Evolutionary conservation across 2,888 invertebrate genomes (phyloP).

Genomic region (Scrobipalpa atriplicella): DNA sequence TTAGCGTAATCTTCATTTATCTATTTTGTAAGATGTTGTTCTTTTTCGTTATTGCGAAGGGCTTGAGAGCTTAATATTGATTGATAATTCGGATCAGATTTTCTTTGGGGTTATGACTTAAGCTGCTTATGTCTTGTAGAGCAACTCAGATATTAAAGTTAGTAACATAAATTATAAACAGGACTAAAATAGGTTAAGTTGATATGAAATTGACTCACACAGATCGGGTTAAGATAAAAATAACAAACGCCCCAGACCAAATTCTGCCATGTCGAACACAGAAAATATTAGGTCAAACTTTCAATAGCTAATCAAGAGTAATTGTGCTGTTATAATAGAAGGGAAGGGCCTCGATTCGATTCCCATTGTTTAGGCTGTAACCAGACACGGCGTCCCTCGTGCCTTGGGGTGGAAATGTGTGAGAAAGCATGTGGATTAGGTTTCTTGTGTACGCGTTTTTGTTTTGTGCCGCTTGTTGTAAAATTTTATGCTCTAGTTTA

Average conservation of each 20-base stretch:
- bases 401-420: conserved; percentile 39
- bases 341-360: conserved; percentile 39
- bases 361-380: conserved; percentile 51
- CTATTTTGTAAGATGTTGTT: conserved; percentile 43
- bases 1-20: conserved; percentile 61
- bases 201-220: background rate
- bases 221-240: conserved; percentile 25
- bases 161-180: background rate
- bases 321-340: conserved; percentile 57
- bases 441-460: conserved; percentile 26
- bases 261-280: conserved; percentile 21
- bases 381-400: conserved; percentile 40
- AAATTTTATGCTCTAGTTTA: background rate
- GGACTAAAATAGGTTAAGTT: background rate
- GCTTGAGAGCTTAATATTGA: conserved; percentile 22
- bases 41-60: conserved; percentile 19
- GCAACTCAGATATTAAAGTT: no score
- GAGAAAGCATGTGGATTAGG: conserved; percentile 40
- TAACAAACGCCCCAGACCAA: conserved; percentile 9
- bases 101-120: background rate
- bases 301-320: conserved; percentile 62
- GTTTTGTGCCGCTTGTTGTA: conserved; percentile 1
- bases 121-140: background rate
- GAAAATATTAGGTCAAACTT: conserved; percentile 45
- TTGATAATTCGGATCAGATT: conserved; percentile 18